Evolutionary conservation across 2,888 invertebrate species (phyloP).

Genomic region (Ischnura elegans): DNA sequence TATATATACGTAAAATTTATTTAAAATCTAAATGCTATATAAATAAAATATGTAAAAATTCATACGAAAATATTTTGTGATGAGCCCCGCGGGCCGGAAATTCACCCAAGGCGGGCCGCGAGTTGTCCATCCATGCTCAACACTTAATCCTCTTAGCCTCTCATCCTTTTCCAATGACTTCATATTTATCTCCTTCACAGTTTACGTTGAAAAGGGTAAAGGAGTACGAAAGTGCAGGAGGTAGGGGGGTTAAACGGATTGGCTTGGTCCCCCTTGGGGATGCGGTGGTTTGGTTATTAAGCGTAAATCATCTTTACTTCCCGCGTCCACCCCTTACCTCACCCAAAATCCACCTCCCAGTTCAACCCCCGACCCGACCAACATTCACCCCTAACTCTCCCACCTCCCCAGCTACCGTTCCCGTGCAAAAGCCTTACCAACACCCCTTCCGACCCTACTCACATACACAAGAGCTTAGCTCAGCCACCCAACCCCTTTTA

Average conservation of each 20-base stretch:
- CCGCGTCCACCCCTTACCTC: background rate
- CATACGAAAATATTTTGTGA: too few relatives aligned
- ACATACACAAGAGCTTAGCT: background rate
- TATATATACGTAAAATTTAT: too few relatives aligned
- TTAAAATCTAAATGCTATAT: too few relatives aligned
- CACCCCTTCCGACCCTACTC: background rate
- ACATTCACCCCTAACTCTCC: background rate
- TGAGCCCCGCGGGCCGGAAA: too few relatives aligned
- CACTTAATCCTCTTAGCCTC: background rate
- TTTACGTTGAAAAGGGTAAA: background rate
- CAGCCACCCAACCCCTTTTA: background rate
- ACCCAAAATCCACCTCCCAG: background rate
- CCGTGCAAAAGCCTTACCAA: background rate
- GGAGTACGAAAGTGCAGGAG: background rate
- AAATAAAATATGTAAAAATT: too few relatives aligned
- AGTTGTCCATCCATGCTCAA: too few relatives aligned
- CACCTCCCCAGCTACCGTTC: background rate
- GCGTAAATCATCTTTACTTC: conserved; percentile 65
- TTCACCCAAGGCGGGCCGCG: too few relatives aligned
- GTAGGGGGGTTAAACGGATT: conserved; percentile 63
- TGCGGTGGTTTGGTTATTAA: conserved; percentile 62
- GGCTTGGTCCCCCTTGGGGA: conserved; percentile 6
- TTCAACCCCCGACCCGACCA: background rate
- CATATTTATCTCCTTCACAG: conserved; percentile 50
- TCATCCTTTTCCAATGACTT: background rate